These are phyloP conservation scores for Bolinopsis microptera DNA, from an alignment of 37 sponge, comb jelly and placozoan genomes.

Conservation along the genomic window DNA sequence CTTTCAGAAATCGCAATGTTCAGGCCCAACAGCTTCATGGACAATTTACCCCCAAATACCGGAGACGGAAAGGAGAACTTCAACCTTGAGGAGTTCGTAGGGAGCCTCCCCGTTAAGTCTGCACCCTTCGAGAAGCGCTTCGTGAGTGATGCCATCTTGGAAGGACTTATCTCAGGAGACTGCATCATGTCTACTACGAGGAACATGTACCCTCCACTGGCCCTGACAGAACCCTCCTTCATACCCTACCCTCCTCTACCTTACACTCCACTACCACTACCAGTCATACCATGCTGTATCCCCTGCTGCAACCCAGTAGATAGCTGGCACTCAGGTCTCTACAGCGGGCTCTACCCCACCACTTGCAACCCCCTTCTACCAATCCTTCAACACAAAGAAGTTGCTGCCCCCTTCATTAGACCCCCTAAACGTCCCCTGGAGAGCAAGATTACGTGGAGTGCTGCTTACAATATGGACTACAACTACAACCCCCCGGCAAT, in stretches of 20 bases:
- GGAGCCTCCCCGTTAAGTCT: slow-evolving; percentile 13
- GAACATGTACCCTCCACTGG: neutral
- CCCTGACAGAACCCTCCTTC: slow-evolving; percentile 5
- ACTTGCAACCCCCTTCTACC: neutral
- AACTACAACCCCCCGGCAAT: neutral
- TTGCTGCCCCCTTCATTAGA: no score
- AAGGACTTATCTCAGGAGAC: slow-evolving; percentile 17
- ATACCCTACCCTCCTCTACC: neutral
- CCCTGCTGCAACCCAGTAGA: neutral
- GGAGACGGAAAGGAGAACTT: slow-evolving; percentile 59
- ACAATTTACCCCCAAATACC: neutral
- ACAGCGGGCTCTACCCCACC: neutral
- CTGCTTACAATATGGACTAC: slow-evolving; percentile 1
- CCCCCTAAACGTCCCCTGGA: neutral
- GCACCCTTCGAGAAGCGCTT: neutral
- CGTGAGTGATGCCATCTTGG: neutral
- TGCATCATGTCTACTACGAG: slow-evolving; percentile 3
- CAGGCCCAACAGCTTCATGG: neutral
- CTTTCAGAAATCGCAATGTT: slow-evolving; percentile 5
- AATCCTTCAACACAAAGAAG: neutral
- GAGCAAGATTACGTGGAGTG: slow-evolving; percentile 53
- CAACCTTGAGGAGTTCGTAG: slow-evolving; percentile 11
- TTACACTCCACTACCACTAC: neutral
- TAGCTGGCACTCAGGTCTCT: neutral
- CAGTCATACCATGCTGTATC: slow-evolving; percentile 12